phyloP scores from a whole-genome alignment of 2,888 invertebrate species.

The Melinopterus prodromus region DNA sequence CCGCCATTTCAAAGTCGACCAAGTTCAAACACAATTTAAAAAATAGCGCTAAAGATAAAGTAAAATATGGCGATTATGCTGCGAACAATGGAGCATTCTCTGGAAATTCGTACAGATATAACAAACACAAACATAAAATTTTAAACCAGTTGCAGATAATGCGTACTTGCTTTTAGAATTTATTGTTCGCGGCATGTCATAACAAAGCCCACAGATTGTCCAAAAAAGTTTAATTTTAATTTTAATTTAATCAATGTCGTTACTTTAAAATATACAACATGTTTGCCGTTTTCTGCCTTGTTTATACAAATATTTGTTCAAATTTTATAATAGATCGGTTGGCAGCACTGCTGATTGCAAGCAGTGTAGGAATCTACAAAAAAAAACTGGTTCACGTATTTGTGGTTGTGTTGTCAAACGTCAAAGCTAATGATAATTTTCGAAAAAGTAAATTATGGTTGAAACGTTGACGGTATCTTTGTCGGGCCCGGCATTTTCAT shows the following conservation, averaged over 20 bases:
- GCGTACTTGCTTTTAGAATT: not conserved
- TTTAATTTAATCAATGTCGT: too few relatives aligned
- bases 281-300: not conserved
- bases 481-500: constrained; percentile 70
- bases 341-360: too few relatives aligned
- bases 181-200: not conserved
- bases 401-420: not conserved
- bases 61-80: not conserved
- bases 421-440: constrained; percentile 9
- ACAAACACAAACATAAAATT: not conserved
- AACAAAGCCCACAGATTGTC: too few relatives aligned
- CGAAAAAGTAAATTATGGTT: constrained; percentile 47
- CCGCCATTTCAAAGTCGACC: not conserved
- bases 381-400: not conserved
- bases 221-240: too few relatives aligned
- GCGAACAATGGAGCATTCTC: not conserved
- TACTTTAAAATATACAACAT: not conserved
- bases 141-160: not conserved
- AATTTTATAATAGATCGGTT: too few relatives aligned
- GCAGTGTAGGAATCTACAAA: too few relatives aligned
- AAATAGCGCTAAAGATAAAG: not conserved
- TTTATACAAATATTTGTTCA: not conserved
- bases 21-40: not conserved
- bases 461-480: constrained; percentile 53
- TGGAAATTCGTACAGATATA: not conserved